These are phyloP conservation scores for Caenorhabditis japonica DNA, from an alignment of 2,888 invertebrate species.

Conservation along the genomic window DNA sequence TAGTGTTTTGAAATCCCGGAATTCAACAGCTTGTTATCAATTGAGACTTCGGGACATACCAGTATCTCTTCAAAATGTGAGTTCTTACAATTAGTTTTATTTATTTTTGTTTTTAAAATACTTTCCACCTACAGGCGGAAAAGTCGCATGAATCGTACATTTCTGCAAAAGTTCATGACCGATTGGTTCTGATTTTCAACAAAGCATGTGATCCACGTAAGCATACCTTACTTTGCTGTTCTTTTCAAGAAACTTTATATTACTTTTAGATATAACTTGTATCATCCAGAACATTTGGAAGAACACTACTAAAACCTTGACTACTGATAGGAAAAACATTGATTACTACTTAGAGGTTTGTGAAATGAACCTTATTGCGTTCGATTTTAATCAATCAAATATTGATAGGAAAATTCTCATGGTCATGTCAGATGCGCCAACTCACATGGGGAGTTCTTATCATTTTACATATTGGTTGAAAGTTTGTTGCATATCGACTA, in stretches of 20 bases:
- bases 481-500: background rate
- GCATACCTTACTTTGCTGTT: background rate
- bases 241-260: background rate
- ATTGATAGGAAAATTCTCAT: background rate
- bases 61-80: too few species aligned
- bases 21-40: too few species aligned
- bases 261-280: constrained; percentile 8
- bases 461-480: constrained; percentile 3
- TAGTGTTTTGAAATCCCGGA: too few species aligned
- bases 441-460: background rate
- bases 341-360: constrained; percentile 7
- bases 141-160: too few species aligned
- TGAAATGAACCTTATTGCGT: background rate
- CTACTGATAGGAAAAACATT: background rate
- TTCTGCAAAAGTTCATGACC: background rate
- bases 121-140: too few species aligned
- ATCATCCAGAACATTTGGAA: background rate
- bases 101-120: too few species aligned
- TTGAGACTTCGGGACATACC: too few species aligned
- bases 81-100: too few species aligned
- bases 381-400: background rate
- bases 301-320: background rate
- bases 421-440: constrained; percentile 2
- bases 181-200: background rate
- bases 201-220: constrained; percentile 7